Evolutionary conservation across 2,113 vertebrate species (phyloP), one percentile per base, ranked within the genome.

Genomic region (Pelvicachromis taeniatus): DNA sequence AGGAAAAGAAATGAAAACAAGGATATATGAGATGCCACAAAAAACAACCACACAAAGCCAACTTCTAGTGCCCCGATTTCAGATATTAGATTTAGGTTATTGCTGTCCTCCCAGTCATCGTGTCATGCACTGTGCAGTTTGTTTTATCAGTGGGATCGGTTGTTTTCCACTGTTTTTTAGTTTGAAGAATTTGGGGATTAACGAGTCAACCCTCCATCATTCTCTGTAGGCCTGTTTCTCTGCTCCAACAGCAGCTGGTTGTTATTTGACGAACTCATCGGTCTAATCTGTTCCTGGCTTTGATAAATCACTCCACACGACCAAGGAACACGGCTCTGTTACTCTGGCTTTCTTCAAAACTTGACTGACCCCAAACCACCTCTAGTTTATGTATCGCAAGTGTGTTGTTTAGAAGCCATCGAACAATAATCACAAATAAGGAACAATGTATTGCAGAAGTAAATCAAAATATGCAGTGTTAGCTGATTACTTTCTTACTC

Each of bases 161-260:
- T 77, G 42, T 33, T 59, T 77, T 77, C 16, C 16, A 2, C 14
- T 70, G 54, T 61, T 26, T 14, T 52, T 38, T 50, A 52, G 33
- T 78, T 53, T 33, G 56, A 53, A 77, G 73, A 33, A 4, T 63
- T 53, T 50, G 5, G 55, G 61, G 65, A 78, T 29, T 45, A 55
- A 16, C 33, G 86, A 87, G 29, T 81, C 50, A 79, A 26, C 21
- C 6, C 77, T 82, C 61, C 10, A 23, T 48, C 7, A 6, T 38
- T 48, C n/a, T 81, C 50, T 19, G 58, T 13, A 23, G 45, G 53
- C 19, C 45, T 9, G 5, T 59, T 35, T 56, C 55, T 85, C 82
- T 38, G 81, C 52, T 91, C 87, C 86, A 86, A 80, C 50, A 78
- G 55, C 92, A 95, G 92, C 93, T 95, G 90, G 80, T 91, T 90